These are phyloP conservation scores for Carettochelys insculpta DNA, from an alignment of 2,113 vertebrate species.

Conservation along the genomic window DNA sequence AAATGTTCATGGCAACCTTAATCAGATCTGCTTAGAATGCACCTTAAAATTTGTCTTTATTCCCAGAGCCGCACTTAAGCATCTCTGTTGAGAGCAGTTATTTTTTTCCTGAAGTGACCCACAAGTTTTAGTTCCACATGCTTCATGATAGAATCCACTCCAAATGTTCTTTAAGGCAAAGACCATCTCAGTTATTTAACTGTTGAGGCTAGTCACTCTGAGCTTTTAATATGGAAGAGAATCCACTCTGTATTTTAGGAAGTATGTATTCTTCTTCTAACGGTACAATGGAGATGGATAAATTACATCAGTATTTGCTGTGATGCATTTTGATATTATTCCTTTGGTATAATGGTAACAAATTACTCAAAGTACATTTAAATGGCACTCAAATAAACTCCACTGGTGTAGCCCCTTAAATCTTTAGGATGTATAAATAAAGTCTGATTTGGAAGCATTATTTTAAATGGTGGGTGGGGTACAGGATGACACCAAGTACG, in stretches of 20 bases:
- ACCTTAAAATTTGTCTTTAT: neutral
- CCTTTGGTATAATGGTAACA: neutral
- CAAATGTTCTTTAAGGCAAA: conserved; percentile 16
- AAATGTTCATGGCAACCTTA: neutral
- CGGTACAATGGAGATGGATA: neutral
- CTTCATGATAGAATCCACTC: neutral
- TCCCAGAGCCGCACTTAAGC: neutral
- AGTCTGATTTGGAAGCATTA: neutral
- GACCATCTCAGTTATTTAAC: neutral
- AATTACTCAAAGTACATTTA: neutral
- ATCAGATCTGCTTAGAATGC: neutral
- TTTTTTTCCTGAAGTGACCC: neutral
- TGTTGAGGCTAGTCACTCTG: neutral
- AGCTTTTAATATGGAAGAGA: neutral
- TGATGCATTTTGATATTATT: neutral
- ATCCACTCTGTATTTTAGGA: neutral
- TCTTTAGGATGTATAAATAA: neutral
- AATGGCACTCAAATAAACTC: neutral
- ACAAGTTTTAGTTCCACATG: conserved; percentile 14
- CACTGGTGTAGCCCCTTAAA: neutral
- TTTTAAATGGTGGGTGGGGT: neutral
- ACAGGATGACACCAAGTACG: neutral
- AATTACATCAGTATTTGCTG: neutral
- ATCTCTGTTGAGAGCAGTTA: neutral
- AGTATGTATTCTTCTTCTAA: neutral